A percentile compares a stretch with the other conserved stretches of the same genome.
Conservation (phyloP, 2,113 vertebrate species). For the Thunnus maccoyii region DNA sequence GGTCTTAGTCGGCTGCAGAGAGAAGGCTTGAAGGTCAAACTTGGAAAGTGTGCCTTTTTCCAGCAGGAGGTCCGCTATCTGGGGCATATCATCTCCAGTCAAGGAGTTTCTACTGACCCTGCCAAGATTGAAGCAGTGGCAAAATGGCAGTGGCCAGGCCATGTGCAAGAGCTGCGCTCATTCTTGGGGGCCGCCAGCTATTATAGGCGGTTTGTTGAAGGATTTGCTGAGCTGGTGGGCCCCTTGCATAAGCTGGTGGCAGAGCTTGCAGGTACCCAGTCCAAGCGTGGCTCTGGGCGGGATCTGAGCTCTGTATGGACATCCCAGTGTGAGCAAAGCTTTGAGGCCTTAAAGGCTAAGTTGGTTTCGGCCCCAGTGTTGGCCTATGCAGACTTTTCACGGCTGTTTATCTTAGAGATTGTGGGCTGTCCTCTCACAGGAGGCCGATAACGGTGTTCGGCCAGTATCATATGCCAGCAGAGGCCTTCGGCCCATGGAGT, state of each 20-base stretch:
- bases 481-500: not conserved
- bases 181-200: not conserved
- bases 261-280: not conserved
- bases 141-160: too few relatives aligned
- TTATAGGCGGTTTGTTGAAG: not conserved
- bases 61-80: too few relatives aligned
- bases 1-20: slow-evolving; percentile 5
- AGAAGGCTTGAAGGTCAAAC: not conserved
- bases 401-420: not conserved
- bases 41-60: too few relatives aligned
- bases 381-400: not conserved
- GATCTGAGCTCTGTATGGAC: not conserved
- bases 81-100: too few relatives aligned
- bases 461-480: not conserved
- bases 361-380: not conserved
- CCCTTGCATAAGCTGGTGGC: not conserved
- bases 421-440: slow-evolving; percentile 1
- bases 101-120: not conserved
- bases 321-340: not conserved
- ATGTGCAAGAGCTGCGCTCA: not conserved
- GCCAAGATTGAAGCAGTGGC: slow-evolving; percentile 13
- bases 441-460: not conserved
- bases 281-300: not conserved
- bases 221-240: not conserved
- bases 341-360: not conserved